Conservation (phyloP, 2,113 vertebrate species). For the Mixornis gularis region DNA sequence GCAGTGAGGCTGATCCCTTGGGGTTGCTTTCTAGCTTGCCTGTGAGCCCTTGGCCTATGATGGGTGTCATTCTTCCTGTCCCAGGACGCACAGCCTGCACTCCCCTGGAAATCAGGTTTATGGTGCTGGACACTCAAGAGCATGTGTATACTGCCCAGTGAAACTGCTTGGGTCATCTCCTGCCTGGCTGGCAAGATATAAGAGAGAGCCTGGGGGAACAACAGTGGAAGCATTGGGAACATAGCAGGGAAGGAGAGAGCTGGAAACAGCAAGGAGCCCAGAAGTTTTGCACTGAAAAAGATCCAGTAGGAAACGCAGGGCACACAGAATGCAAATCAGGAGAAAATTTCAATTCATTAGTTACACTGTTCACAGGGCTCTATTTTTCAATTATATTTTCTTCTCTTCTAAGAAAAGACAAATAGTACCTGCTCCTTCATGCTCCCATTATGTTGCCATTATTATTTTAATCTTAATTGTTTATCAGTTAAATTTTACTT, state of each 20-base stretch:
- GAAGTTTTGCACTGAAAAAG: neutral
- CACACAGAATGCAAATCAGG: neutral
- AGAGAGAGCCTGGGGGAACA: neutral
- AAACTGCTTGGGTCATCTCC: neutral
- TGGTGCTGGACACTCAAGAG: neutral
- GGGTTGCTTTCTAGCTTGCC: neutral
- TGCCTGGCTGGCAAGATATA: neutral
- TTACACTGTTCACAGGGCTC: neutral
- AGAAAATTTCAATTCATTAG: neutral
- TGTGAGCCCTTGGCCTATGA: neutral
- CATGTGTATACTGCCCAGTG: neutral
- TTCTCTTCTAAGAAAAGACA: neutral
- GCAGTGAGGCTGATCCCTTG: neutral
- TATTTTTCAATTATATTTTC: neutral
- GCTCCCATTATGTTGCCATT: neutral
- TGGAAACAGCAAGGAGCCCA: neutral
- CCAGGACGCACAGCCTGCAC: neutral
- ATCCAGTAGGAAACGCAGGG: neutral
- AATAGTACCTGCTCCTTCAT: neutral
- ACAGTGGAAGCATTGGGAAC: neutral
- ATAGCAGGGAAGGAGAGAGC: neutral
- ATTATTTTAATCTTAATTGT: neutral
- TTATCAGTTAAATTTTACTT: neutral
- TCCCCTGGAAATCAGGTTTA: neutral
- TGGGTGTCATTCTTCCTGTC: neutral